Conservation (phyloP, 2,113 vertebrate genomes). For the Apodemus speciosus region DNA sequence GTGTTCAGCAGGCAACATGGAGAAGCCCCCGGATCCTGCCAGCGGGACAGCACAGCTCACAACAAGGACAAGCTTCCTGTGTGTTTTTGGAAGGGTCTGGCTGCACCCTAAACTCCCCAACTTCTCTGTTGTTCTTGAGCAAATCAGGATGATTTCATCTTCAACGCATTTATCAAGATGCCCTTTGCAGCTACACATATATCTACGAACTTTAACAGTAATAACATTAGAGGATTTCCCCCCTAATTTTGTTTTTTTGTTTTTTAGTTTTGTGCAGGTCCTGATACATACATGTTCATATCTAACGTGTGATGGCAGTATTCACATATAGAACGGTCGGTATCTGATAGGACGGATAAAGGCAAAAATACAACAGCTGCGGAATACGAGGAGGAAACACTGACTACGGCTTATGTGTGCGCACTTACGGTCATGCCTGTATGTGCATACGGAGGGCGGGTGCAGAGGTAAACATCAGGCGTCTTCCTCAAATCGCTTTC, state of each 20-base stretch:
- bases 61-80: not conserved
- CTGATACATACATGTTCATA: too few species aligned
- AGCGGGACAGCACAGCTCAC: not conserved
- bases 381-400: too few species aligned
- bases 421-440: not conserved
- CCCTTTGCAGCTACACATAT: not conserved
- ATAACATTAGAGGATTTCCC: not conserved
- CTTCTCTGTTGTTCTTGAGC: slow-evolving; percentile 13
- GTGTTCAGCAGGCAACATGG: not conserved
- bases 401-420: not conserved
- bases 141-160: not conserved
- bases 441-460: too few species aligned
- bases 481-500: not conserved
- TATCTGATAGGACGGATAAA: too few species aligned
- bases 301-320: too few species aligned
- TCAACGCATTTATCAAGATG: not conserved
- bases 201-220: not conserved
- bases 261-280: not conserved
- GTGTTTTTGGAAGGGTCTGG: not conserved
- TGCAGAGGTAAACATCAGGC: not conserved
- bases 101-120: not conserved
- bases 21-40: not conserved
- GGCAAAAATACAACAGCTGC: too few species aligned
- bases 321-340: too few species aligned
- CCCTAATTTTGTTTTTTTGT: not conserved